phyloP scores from a whole-genome alignment of 1,140 invertebrate species.

The Danaus melanippus region DNA sequence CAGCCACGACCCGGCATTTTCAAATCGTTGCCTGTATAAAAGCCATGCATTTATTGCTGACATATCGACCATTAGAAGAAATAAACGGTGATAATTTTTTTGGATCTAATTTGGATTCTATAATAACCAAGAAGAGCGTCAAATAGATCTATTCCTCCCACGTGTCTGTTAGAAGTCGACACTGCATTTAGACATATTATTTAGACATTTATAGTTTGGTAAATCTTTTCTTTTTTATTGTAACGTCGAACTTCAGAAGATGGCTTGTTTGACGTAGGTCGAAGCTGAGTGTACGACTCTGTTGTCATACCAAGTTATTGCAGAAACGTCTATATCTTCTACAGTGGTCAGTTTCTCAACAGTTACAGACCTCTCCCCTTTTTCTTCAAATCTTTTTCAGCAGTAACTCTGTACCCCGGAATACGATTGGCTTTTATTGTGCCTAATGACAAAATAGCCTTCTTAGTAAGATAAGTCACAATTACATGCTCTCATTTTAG shows the following conservation, averaged over 20 bases:
- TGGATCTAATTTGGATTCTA: conserved; percentile 25
- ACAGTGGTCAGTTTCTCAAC: conserved; percentile 27
- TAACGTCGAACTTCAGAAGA: conserved; percentile 25
- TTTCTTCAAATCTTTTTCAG: conserved; percentile 12
- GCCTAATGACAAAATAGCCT: conserved; percentile 47
- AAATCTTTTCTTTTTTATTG: conserved; percentile 18
- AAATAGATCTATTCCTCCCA: conserved; percentile 47
- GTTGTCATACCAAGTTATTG: conserved; percentile 37
- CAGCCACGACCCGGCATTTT: not conserved
- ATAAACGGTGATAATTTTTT: conserved; percentile 23
- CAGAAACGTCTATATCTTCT: conserved; percentile 31
- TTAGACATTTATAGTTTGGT: conserved; percentile 15
- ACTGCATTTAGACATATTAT: conserved; percentile 19
- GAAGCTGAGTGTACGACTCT: conserved; percentile 37
- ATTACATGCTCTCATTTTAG: too few relatives aligned
- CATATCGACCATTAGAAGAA: conserved; percentile 21
- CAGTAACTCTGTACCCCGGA: conserved; percentile 1
- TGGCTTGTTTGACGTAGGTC: conserved; percentile 44
- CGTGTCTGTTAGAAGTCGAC: conserved; percentile 38
- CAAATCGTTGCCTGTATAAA: conserved; percentile 3
- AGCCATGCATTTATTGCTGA: conserved; percentile 6
- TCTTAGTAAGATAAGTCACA: not conserved
- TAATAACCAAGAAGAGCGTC: conserved; percentile 27
- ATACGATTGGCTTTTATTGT: conserved; percentile 7
- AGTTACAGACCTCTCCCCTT: conserved; percentile 8